A percentile compares a stretch with the other conserved stretches of the same genome.
phyloP scores from a whole-genome alignment of 2,797 vertebrate genomes.

The Natrix natrix region DNA sequence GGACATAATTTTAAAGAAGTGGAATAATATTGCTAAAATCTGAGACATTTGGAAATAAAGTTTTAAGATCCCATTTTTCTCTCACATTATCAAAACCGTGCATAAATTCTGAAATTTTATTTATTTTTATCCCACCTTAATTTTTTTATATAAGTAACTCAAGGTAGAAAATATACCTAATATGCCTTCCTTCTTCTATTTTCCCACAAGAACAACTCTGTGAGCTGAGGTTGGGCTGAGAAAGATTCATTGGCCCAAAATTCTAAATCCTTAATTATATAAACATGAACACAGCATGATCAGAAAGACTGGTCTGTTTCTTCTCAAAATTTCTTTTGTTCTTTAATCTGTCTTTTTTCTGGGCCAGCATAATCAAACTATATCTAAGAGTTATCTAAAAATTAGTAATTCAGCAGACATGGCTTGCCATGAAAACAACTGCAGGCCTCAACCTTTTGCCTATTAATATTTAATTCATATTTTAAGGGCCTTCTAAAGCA shows the following conservation, averaged over 20 bases:
- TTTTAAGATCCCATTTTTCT: not conserved
- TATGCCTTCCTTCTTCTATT: not conserved
- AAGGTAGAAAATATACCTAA: not conserved
- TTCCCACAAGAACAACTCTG: not conserved
- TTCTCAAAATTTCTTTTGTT: not conserved
- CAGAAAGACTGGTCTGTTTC: not conserved
- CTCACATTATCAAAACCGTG: not conserved
- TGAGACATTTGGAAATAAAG: not conserved
- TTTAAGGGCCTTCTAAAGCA: not conserved
- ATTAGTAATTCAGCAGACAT: not conserved
- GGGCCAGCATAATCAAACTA: not conserved
- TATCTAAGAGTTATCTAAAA: not conserved
- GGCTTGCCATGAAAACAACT: not conserved
- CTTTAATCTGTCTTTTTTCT: not conserved
- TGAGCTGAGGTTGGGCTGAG: not conserved
- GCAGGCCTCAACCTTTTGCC: not conserved
- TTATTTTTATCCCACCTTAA: not conserved
- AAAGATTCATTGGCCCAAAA: not conserved
- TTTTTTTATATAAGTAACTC: not conserved
- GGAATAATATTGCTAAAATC: not conserved
- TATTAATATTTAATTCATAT: not conserved
- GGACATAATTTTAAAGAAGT: not conserved
- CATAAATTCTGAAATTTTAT: not conserved
- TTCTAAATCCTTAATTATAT: not conserved
- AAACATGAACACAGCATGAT: not conserved